phyloP scores from a whole-genome alignment of 1,140 invertebrate genomes.

The Listronotus oregonensis region DNA sequence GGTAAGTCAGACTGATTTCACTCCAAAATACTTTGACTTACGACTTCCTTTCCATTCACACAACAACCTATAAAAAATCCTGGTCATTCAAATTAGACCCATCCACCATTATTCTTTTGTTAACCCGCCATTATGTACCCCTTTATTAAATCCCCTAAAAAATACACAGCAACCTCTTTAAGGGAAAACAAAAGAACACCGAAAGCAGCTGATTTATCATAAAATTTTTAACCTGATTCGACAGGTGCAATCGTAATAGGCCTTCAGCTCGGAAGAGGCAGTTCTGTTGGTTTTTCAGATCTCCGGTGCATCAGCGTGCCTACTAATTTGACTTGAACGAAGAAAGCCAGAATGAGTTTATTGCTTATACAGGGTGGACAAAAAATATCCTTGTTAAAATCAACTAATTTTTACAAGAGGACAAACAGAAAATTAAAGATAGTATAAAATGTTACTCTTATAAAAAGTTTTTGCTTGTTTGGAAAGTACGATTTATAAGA shows the following conservation, averaged over 20 bases:
- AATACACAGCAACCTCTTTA: slow-evolving; percentile 6
- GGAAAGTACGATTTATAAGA: too few species aligned
- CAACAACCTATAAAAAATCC: not conserved
- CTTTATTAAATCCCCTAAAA: not conserved
- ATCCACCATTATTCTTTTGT: slow-evolving; percentile 6
- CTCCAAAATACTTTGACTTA: slow-evolving; percentile 8
- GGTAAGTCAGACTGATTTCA: too few species aligned
- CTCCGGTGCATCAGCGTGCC: not conserved
- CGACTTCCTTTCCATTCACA: not conserved
- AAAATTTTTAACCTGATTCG: slow-evolving; percentile 12
- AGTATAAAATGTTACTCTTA: too few species aligned
- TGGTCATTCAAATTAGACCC: not conserved
- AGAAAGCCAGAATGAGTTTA: not conserved
- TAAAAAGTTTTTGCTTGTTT: too few species aligned
- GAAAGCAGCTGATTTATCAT: slow-evolving; percentile 13
- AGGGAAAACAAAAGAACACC: slow-evolving; percentile 14
- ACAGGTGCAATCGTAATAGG: slow-evolving; percentile 3
- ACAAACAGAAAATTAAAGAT: too few species aligned
- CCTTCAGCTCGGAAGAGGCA: not conserved
- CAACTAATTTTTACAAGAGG: too few species aligned
- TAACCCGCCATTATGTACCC: not conserved
- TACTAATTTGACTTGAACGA: not conserved
- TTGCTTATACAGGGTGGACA: too few species aligned
- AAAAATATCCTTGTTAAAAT: too few species aligned
- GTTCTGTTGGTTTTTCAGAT: slow-evolving; percentile 11